Percentiles rank a stretch among this genome's conserved stretches.
phyloP scores from a whole-genome alignment of 2,888 invertebrate genomes.

The Sabatieria punctata region DNA sequence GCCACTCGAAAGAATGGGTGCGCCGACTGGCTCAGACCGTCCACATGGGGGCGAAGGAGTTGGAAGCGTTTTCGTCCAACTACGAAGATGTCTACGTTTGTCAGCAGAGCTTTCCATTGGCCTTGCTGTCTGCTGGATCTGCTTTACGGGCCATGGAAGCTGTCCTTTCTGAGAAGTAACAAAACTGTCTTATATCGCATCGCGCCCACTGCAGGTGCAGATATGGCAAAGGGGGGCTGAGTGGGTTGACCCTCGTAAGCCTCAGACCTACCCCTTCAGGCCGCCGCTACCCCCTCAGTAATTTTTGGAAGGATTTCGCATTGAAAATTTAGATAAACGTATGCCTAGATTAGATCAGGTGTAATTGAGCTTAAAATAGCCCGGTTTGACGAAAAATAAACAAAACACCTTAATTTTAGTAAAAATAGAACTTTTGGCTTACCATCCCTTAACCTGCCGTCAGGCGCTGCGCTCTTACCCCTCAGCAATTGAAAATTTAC shows the following conservation, averaged over 20 bases:
- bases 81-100: conserved; percentile 27
- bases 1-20: conserved; percentile 17
- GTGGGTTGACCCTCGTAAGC: too few relatives aligned
- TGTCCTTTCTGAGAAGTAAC: too few relatives aligned
- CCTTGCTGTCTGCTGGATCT: conserved; percentile 18
- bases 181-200: too few relatives aligned
- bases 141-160: conserved; percentile 14
- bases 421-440: neutral
- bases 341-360: too few relatives aligned
- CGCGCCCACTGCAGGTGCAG: too few relatives aligned
- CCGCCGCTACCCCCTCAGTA: too few relatives aligned
- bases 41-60: conserved; percentile 11
- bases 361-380: too few relatives aligned
- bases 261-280: too few relatives aligned
- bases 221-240: too few relatives aligned
- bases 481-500: too few relatives aligned
- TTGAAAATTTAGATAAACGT: neutral
- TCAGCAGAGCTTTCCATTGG: conserved; percentile 15
- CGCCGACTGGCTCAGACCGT: conserved; percentile 12
- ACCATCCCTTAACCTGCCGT: conserved; percentile 10
- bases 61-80: conserved; percentile 14
- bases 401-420: neutral
- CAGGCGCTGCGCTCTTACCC: conserved; percentile 9
- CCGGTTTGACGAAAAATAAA: too few relatives aligned
- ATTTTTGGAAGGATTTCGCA: too few relatives aligned